Base-by-base conservation (phyloP, 2,113 vertebrate genomes). In the Columba janthina region DNA sequence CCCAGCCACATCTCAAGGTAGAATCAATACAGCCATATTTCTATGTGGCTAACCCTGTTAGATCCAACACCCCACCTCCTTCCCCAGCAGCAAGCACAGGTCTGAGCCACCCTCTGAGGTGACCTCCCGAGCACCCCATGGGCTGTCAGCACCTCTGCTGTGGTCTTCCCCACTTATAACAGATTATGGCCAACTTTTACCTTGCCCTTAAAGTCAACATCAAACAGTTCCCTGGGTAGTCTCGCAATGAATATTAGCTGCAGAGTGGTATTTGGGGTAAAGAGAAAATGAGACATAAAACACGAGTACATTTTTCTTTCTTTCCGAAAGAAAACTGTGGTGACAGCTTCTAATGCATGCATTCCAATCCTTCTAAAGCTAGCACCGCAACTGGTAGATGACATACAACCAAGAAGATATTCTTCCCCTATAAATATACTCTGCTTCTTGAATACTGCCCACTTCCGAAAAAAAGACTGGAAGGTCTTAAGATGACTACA, bases 271-370 rank as follows among this genome's bases (percentile, higher is more conserved):
- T 91, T 34, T 54, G 57, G 60, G 53, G 60, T 40, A 78, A 84
- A 89, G 19, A 58, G 58, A 82, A 94, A 88, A 80, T 22, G 61
- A 94, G 87, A 94, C 84, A 89, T 81, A 94, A 91, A 57, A 91
- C 7, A 80, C 69, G 88, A 94, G 20, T 25, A 64, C 5, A 32
- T 22, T 70, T 72, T 60, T 57, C 13, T 58, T 91, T 60, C 46
- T 88, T 91, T 70, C 65, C 32, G 34, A 93, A 90, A 46, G 44
- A 46, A 79, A 57, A 18, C 16, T 60, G 56, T 77, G 61, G 69
- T 48, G 24, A 46, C 4, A 18, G 69, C 31, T 94, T 91, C 86
- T 67, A 90, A 74, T 11, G 1, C 36, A 53, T 54, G 44, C 42
- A 36, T 88, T 83, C 34, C 69, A 81, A 17, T 53, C 89, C 91